A percentile compares a stretch with the other conserved stretches of the same genome.
Evolutionary conservation across 2,888 invertebrate species (phyloP).

Genomic region (Stenodema calcarata): DNA sequence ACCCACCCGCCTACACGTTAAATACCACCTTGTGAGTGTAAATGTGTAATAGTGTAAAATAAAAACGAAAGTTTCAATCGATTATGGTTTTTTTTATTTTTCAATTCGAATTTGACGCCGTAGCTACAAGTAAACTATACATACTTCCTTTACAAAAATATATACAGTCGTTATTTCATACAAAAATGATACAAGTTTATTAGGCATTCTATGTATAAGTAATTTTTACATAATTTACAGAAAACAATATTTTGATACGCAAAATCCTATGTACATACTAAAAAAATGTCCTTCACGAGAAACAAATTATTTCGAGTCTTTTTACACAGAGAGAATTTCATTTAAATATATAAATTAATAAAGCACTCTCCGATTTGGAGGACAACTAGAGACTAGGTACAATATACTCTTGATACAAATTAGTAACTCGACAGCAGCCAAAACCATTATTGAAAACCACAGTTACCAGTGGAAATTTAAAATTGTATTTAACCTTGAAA

Average conservation of each 20-base stretch:
- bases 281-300: not conserved
- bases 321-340: slow-evolving; percentile 15
- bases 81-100: slow-evolving; percentile 47
- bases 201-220: slow-evolving; percentile 45
- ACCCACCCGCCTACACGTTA: no score
- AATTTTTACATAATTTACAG: slow-evolving; percentile 41
- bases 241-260: not conserved
- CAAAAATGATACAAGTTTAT: slow-evolving; percentile 51
- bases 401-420: not conserved
- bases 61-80: slow-evolving; percentile 1
- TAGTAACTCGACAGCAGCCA: not conserved
- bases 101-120: slow-evolving; percentile 47
- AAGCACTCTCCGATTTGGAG: slow-evolving; percentile 34
- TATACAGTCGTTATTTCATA: slow-evolving; percentile 51
- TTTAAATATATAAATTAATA: slow-evolving; percentile 46
- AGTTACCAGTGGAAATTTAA: not conserved
- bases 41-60: not conserved
- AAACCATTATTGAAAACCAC: not conserved
- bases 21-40: not conserved
- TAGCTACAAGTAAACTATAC: slow-evolving; percentile 50
- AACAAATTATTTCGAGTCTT: slow-evolving; percentile 27
- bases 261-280: slow-evolving; percentile 25
- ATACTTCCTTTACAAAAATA: slow-evolving; percentile 50
- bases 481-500: not conserved
- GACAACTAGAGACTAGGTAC: slow-evolving; percentile 41